Evolutionary conservation across 2,888 invertebrate species (phyloP), one percentile per base, ranked within the genome.

Genomic region (Heliconius charithonia): DNA sequence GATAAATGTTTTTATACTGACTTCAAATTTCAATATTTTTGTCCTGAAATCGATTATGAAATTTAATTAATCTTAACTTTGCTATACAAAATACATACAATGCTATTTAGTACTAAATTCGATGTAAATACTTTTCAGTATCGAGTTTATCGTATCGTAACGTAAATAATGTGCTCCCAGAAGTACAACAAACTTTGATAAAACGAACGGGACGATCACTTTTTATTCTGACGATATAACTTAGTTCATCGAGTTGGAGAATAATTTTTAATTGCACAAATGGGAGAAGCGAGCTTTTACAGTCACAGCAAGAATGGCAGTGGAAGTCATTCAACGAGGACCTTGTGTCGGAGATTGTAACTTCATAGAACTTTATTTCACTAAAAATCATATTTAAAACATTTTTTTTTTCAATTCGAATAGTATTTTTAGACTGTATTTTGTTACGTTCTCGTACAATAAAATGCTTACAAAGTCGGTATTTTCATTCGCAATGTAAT

Each of bases 211-310:
- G 27, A 75, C 32, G 25, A n/a, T 56, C 59, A 65, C 56, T 76
- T 78, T 73, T 78, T 78, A 80, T 76, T 80, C 65, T 74, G 45
- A 67, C 76, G 73, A 76, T 76, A 78, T 74, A 79, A 69, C 70
- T 76, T 59, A 45, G 78, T 56, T 76, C 79, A 71, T 70, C 65
- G 59, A 45, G 72, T 70, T 51, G 59, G 25, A 80, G 75, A 72
- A 74, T 80, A 79, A 79, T 80, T 79, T 74, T 80, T 80, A 80
- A 80, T 80, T 80, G 80, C 71, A 69, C 80, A 78, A 80, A 80
- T 80, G 79, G 78, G 70, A 66, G 56, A 65, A 45, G 69, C 78
- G 76, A 75, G 59, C 73, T 76, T 80, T 67, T 75, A 69, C 73
- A 77, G 70, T 70, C 73, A 71, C 66, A 70, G 74, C 27, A 69